Conservation (phyloP, 2,888 invertebrate species). For the Arrhopalites spinosus region DNA sequence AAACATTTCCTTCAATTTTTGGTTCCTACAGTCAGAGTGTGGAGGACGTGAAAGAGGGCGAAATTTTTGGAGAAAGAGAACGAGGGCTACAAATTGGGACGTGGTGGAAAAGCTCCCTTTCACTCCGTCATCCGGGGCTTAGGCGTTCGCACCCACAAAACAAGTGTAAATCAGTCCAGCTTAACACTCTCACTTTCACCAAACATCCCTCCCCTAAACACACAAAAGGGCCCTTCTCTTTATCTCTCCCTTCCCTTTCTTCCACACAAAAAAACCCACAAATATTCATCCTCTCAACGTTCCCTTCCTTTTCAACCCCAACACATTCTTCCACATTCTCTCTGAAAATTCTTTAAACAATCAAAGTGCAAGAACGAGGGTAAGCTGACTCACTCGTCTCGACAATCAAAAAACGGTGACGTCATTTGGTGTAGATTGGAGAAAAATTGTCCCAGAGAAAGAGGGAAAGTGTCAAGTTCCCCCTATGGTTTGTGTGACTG, state of each 20-base stretch:
- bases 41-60: not conserved
- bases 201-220: conserved; percentile 11
- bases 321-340: not conserved
- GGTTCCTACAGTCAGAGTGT: not conserved
- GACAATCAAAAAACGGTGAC: too few species aligned
- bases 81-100: conserved; percentile 45
- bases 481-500: not conserved
- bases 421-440: not conserved
- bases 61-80: not conserved
- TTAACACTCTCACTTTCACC: conserved; percentile 42
- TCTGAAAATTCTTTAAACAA: too few species aligned
- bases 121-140: conserved; percentile 48
- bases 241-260: conserved; percentile 16
- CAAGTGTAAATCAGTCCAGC: conserved; percentile 53
- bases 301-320: not conserved
- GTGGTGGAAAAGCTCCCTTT: conserved; percentile 43
- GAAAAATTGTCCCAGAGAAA: too few species aligned
- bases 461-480: not conserved
- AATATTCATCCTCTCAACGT: not conserved
- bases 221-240: conserved; percentile 22
- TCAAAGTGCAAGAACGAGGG: too few species aligned
- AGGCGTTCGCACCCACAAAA: conserved; percentile 47
- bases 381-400: too few species aligned
- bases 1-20: too few species aligned
- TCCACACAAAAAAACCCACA: too few species aligned